Base-by-base conservation (phyloP, 2,888 invertebrate species). In the Hirtodrosophila trivittata region DNA sequence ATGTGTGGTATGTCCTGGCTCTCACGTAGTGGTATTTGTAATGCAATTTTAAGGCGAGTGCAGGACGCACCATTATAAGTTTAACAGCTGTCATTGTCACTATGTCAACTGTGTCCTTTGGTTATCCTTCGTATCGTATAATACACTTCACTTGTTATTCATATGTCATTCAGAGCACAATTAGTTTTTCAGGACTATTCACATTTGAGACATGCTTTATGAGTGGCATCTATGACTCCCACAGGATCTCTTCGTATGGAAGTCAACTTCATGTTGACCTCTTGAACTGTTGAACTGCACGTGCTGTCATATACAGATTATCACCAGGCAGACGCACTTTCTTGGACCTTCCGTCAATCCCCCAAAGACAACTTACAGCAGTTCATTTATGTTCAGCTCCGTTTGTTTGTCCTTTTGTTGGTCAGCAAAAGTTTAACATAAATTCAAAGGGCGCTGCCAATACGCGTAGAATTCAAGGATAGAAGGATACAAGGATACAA, bases 361-460 rank as follows among this genome's bases (percentile, higher is more conserved):
- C 80, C 80, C 58, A 62, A 69, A 42, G 77, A 60, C 72, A 69
- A 55, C 80, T 80, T 83, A 83, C 71, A 47, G 55, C 59, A 67
- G 64, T 59, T 62, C 66, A 74, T 58, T 74, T 49, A 33, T 14
- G 39, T 12, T 26, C 9, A n/a, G 41, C 43, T 52, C 30, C 1
- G 18, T 46, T 38, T 26, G 5, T 5, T 28, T 47, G 56, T 37
- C 69, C 73, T 49, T 73, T 59, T 63, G 69, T 63, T 64, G 80
- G 83, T 80, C 83, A 81, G 80, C 80, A 80, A 66, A 83, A 72
- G 77, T 66, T 80, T 80, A 78, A 69, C 80, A 83, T 77, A 78
- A 78, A 76, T 64, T 64, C 74, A 59, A 70, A 52, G 64, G 65
- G 45, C 55, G 33, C 57, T 47, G 64, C 41, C 65, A 57, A 21